Percentiles rank a stretch among this genome's conserved stretches.
phyloP scores from a whole-genome alignment of 2,888 invertebrate genomes.

The Drosophila parthenogenetica region DNA sequence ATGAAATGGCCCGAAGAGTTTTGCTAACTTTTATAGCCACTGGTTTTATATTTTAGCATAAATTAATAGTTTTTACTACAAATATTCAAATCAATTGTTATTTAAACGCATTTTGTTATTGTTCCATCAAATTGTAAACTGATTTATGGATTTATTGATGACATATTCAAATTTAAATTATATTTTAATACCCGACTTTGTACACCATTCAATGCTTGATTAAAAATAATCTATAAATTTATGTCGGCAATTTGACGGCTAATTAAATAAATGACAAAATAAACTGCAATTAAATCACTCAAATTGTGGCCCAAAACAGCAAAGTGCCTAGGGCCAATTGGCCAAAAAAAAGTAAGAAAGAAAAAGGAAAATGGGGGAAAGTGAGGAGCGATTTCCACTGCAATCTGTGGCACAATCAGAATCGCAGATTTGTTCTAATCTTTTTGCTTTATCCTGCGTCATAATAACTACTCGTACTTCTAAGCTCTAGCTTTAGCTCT shows the following conservation, averaged over 20 bases:
- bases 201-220: constrained; percentile 16
- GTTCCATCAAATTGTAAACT: neutral
- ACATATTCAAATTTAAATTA: neutral
- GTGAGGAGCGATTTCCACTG: constrained; percentile 5
- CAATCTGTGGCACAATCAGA: constrained; percentile 36
- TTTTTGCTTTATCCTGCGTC: constrained; percentile 67
- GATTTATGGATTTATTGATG: neutral
- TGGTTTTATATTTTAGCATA: neutral
- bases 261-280: constrained; percentile 37
- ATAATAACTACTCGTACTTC: constrained; percentile 69
- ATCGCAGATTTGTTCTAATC: constrained; percentile 65
- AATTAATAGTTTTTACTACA: neutral
- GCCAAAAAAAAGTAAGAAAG: neutral
- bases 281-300: constrained; percentile 32
- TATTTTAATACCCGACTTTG: neutral
- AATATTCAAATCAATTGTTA: neutral
- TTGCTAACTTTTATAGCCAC: neutral
- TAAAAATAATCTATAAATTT: constrained; percentile 1
- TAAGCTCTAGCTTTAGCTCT: constrained; percentile 19
- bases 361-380: neutral
- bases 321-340: constrained; percentile 9
- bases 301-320: constrained; percentile 9
- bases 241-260: constrained; percentile 17
- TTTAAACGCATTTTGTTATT: constrained; percentile 4
- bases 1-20: neutral